Percentiles rank a stretch among this genome's conserved stretches.
phyloP scores from a whole-genome alignment of 2,888 invertebrate species.

The Agonopterix heracliana region DNA sequence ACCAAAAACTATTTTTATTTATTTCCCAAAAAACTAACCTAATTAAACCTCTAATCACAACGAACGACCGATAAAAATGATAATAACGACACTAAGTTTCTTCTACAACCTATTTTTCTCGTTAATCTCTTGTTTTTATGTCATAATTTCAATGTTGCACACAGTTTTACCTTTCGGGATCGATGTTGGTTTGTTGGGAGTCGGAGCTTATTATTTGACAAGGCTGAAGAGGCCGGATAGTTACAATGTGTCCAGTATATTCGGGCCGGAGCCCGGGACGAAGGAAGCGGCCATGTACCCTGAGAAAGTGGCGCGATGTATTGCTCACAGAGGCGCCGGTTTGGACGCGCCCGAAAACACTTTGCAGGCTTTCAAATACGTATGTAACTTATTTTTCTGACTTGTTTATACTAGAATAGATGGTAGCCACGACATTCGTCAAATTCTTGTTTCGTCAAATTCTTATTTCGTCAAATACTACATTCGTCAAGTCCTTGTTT shows the following conservation, averaged over 20 bases:
- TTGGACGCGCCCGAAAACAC: conserved; percentile 89
- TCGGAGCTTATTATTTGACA: conserved; percentile 52
- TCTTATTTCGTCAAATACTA: too few relatives aligned
- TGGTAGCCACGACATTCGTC: too few relatives aligned
- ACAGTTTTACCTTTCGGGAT: conserved; percentile 60
- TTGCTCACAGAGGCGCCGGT: conserved; percentile 85
- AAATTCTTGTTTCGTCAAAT: too few relatives aligned
- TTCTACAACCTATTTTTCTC: conserved; percentile 39
- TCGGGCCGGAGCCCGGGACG: conserved; percentile 69
- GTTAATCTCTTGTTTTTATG: conserved; percentile 35
- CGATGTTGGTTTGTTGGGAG: conserved; percentile 51
- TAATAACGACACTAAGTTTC: conserved; percentile 39
- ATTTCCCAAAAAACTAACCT: conserved; percentile 39
- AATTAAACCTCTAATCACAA: conserved; percentile 24
- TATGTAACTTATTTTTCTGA: conserved; percentile 41
- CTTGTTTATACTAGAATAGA: background rate
- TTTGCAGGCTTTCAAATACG: conserved; percentile 82
- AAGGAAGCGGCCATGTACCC: conserved; percentile 57
- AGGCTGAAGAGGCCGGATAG: conserved; percentile 55
- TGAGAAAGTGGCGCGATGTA: conserved; percentile 73
- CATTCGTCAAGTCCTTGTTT: too few relatives aligned
- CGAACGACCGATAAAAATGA: conserved; percentile 58
- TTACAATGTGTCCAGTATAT: conserved; percentile 58
- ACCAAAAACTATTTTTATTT: conserved; percentile 29
- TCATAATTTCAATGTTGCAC: conserved; percentile 42